A percentile compares a stretch with the other conserved stretches of the same genome.
These are phyloP conservation scores for Kryphioiulus occultus DNA, from an alignment of 2,888 invertebrate genomes.

Conservation along the genomic window DNA sequence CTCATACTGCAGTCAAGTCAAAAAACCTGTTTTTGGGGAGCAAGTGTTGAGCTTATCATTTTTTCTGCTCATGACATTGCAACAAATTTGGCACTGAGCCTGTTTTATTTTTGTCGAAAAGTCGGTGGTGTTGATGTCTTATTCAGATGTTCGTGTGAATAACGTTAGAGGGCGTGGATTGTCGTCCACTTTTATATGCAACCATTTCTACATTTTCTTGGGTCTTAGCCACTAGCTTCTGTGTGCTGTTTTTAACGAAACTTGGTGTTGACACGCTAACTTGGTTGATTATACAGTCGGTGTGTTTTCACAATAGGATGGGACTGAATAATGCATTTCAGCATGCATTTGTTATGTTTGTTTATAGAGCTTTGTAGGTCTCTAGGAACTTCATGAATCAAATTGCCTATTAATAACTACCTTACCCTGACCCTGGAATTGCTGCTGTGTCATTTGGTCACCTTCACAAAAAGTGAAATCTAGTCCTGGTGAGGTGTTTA, in stretches of 20 bases:
- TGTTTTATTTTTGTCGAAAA: not conserved
- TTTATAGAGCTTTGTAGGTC: slow-evolving; percentile 8
- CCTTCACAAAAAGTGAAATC: not conserved
- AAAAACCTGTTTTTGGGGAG: not conserved
- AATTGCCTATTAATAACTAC: not conserved
- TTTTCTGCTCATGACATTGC: not conserved
- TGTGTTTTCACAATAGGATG: not conserved
- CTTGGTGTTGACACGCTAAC: slow-evolving; percentile 7
- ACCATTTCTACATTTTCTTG: not conserved
- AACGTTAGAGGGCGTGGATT: not conserved
- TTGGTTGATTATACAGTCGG: not conserved
- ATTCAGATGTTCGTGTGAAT: not conserved
- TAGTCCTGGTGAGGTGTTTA: no score
- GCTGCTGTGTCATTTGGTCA: not conserved
- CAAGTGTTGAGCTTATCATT: slow-evolving; percentile 6
- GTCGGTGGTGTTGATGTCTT: not conserved
- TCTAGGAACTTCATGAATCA: not conserved
- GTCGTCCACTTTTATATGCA: not conserved
- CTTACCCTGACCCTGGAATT: not conserved
- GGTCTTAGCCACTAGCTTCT: not conserved
- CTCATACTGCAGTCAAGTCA: not conserved
- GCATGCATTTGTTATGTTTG: not conserved
- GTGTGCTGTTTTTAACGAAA: not conserved
- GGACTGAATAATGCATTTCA: not conserved
- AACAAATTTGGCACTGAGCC: not conserved